A percentile compares a stretch with the other conserved stretches of the same genome.
phyloP scores from a whole-genome alignment of 2,888 invertebrate species.

The Capitulum mitella region DNA sequence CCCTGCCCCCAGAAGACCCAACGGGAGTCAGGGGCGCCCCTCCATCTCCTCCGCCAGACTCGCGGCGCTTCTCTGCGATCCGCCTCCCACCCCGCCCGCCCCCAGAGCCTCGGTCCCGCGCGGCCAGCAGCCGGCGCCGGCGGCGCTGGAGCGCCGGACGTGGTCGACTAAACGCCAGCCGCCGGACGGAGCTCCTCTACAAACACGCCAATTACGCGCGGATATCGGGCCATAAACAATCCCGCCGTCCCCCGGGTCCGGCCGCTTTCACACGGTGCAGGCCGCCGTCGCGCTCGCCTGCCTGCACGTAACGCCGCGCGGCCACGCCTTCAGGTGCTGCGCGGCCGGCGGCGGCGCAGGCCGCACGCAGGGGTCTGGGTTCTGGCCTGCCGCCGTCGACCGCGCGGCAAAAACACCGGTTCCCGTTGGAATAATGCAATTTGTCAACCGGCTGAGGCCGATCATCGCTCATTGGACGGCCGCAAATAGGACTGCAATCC shows the following conservation, averaged over 20 bases:
- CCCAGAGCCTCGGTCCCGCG: background rate
- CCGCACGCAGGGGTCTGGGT: too few relatives aligned
- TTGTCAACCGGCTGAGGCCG: background rate
- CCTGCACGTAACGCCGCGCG: too few relatives aligned
- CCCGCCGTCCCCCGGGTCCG: background rate
- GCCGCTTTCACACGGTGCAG: background rate
- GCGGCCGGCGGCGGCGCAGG: too few relatives aligned
- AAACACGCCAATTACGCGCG: conserved; percentile 10
- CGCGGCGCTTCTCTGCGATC: too few relatives aligned
- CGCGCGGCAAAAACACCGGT: too few relatives aligned
- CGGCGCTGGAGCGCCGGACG: too few relatives aligned
- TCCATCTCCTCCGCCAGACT: too few relatives aligned
- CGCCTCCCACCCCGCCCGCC: too few relatives aligned
- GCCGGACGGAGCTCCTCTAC: background rate
- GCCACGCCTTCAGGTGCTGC: too few relatives aligned
- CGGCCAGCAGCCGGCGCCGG: background rate
- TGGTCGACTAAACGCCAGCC: background rate
- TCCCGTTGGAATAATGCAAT: background rate
- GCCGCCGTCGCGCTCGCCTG: background rate
- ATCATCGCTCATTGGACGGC: background rate
- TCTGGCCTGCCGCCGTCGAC: too few relatives aligned
- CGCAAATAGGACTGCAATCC: background rate
- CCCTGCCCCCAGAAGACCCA: too few relatives aligned
- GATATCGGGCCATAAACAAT: background rate
- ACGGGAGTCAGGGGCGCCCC: too few relatives aligned